phyloP scores from a whole-genome alignment of 2,113 vertebrate genomes.

The Conger conger region DNA sequence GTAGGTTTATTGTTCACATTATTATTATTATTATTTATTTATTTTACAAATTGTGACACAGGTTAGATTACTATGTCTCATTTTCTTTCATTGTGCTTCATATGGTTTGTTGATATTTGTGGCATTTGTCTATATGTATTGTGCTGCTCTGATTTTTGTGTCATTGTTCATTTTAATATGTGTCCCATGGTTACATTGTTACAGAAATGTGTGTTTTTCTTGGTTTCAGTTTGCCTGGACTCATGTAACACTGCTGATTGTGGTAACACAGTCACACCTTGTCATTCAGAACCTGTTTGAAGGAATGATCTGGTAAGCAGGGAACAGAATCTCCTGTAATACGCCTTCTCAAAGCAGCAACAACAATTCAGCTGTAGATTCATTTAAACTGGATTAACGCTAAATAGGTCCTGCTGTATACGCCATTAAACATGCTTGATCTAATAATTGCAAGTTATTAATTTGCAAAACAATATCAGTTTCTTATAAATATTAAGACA shows the following conservation, averaged over 20 bases:
- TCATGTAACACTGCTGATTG: slow-evolving; percentile 99
- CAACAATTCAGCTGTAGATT: neutral
- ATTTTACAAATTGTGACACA: neutral
- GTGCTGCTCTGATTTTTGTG: neutral
- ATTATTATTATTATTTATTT: too few relatives aligned
- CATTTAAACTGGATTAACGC: neutral
- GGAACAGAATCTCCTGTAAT: neutral
- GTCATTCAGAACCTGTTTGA: slow-evolving; percentile 99
- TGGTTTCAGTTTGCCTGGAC: slow-evolving; percentile 99
- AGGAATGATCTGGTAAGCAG: slow-evolving; percentile 99
- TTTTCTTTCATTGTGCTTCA: neutral
- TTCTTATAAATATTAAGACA: neutral
- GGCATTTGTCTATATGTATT: neutral
- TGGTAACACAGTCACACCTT: slow-evolving; percentile 99
- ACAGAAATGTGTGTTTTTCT: slow-evolving; percentile 73
- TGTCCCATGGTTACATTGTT: slow-evolving; percentile 27
- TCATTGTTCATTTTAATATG: slow-evolving; percentile 12
- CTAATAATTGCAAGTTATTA: neutral
- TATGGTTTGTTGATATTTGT: neutral
- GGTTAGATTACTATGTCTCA: neutral
- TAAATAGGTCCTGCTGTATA: neutral
- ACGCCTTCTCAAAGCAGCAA: neutral
- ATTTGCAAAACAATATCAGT: neutral
- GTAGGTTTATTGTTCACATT: neutral
- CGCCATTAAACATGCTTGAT: neutral